Evolutionary conservation across 2,888 invertebrate genomes (phyloP), one percentile per base, ranked within the genome.

Genomic region (Meteorus colon): DNA sequence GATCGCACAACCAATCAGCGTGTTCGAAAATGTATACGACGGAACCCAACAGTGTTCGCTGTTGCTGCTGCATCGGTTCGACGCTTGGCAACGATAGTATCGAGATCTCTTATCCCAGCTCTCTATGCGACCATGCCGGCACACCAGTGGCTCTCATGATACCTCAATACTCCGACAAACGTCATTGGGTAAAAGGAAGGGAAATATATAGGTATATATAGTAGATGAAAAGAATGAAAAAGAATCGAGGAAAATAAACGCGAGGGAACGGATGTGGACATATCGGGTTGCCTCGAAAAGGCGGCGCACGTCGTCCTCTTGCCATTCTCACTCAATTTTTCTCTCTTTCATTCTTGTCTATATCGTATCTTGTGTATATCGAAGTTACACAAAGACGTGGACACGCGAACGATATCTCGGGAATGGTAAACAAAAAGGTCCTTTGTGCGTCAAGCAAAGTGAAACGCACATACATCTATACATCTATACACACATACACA

Each of bases 191-290:
- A 74, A 12, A 34, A 29, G 41, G 19, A 5, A 19, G 59, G 48
- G 45, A 48, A 71, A 60, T 16, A 27, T 48, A 65, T 34, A 62
- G 4, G 45, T 45, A 72, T 31, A 41, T 72, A 48, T 24, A 27
- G 55, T 37, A n/a, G 24, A 55, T 55, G 34, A 8, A 45, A 55
- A 48, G 60, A 51, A 62, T 48, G 51, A 51, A 41, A 65, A 60
- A 51, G 62, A 74, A 29, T 27, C 37, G 34, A 19, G 31, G 4
- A 67, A 51, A 75, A 72, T 48, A 37, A 48, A 65, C 37, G 66
- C 27, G 73, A 41, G 41, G 68, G 29, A 75, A 77, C 81, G 82
- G 82, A 83, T 81, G 82, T 83, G 80, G 77, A 80, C 76, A 80
- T 79, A 81, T 81, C 79, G 78, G 67, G 75, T 80, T 73, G 73